These are phyloP conservation scores for Esox lucius DNA, from an alignment of 2,797 vertebrate genomes.

Conservation along the genomic window DNA sequence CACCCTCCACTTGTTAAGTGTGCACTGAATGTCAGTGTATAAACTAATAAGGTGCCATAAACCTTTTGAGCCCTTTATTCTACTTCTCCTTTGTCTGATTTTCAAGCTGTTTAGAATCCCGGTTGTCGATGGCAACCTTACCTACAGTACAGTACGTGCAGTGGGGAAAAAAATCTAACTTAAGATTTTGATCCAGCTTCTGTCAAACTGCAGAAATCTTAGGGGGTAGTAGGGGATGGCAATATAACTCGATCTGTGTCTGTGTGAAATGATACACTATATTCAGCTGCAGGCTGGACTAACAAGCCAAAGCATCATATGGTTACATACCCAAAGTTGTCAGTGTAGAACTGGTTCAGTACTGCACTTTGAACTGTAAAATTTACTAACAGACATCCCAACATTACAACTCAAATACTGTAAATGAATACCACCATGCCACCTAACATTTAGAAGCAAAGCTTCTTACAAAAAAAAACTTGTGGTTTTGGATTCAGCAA, in stretches of 20 bases:
- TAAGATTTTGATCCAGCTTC: slow-evolving; percentile 42
- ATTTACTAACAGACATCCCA: not conserved
- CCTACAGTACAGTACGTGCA: slow-evolving; percentile 27
- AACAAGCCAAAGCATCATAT: not conserved
- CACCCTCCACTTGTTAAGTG: not conserved
- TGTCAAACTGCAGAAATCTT: slow-evolving; percentile 36
- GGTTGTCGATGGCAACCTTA: slow-evolving; percentile 47
- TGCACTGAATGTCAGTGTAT: not conserved
- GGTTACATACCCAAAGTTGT: not conserved
- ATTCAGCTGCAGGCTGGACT: not conserved
- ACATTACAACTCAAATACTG: not conserved
- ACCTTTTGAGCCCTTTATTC: not conserved
- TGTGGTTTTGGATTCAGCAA: no score
- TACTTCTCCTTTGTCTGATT: not conserved
- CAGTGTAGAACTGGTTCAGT: not conserved
- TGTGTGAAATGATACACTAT: slow-evolving; percentile 18
- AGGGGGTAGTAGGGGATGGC: slow-evolving; percentile 20
- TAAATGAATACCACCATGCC: not conserved
- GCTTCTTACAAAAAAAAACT: not conserved
- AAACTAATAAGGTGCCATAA: not conserved
- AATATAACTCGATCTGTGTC: slow-evolving; percentile 19
- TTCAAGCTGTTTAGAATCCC: slow-evolving; percentile 18
- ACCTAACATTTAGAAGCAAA: not conserved
- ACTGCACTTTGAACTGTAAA: not conserved
- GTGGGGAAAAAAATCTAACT: slow-evolving; percentile 19